phyloP scores from a whole-genome alignment of 2,113 vertebrate genomes.

The Euleptes europaea region DNA sequence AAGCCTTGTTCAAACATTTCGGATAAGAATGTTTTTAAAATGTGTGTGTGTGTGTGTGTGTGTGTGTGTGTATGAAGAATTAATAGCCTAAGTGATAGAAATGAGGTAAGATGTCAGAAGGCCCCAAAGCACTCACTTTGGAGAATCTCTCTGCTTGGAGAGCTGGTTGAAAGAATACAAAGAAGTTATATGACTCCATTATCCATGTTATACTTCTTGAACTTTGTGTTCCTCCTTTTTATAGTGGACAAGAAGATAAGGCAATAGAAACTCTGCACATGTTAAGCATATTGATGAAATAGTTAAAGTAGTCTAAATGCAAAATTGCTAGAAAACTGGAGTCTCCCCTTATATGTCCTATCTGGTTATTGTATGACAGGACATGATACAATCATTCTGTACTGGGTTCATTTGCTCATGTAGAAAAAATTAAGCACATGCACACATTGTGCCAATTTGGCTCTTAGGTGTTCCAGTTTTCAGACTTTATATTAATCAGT shows the following conservation, averaged over 20 bases:
- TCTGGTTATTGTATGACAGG: background rate
- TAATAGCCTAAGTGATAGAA: background rate
- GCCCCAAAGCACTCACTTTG: background rate
- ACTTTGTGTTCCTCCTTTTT: background rate
- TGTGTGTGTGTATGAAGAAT: slow-evolving; percentile 9
- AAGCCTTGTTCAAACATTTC: slow-evolving; percentile 30
- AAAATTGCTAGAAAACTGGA: slow-evolving; percentile 22
- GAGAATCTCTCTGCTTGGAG: background rate
- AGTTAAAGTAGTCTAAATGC: slow-evolving; percentile 30
- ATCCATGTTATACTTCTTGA: background rate
- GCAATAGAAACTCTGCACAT: slow-evolving; percentile 11
- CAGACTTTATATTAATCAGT: background rate
- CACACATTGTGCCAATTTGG: too few species aligned
- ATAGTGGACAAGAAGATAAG: background rate
- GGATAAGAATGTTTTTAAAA: background rate
- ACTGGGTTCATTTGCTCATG: background rate
- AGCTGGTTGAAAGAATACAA: background rate
- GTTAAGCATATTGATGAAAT: slow-evolving; percentile 30
- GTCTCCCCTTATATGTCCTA: background rate
- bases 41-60: background rate
- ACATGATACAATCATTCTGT: background rate
- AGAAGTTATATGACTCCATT: background rate
- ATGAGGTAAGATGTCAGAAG: background rate
- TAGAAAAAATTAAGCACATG: background rate
- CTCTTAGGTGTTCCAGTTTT: background rate